These are phyloP conservation scores for Adineta ricciae DNA, from an alignment of 2,888 invertebrate genomes.

Conservation along the genomic window DNA sequence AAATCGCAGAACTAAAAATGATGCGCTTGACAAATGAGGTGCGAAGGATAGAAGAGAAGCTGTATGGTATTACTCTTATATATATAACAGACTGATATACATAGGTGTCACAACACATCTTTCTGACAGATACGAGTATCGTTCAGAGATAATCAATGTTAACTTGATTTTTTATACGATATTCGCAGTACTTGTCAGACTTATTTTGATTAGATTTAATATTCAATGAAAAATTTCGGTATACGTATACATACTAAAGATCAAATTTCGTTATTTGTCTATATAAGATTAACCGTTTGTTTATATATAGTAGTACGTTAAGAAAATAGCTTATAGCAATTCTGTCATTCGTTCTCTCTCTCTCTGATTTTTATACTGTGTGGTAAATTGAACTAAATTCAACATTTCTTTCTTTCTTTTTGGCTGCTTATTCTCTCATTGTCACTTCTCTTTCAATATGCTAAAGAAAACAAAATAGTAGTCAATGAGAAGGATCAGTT, in stretches of 20 bases:
- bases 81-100: not conserved
- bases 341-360: not conserved
- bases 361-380: not conserved
- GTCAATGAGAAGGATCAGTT: not conserved
- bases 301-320: not conserved
- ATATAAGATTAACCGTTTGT: not conserved
- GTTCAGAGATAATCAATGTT: not conserved
- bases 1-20: not conserved
- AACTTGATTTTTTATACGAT: not conserved
- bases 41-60: not conserved
- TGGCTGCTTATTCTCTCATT: not conserved
- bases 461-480: not conserved
- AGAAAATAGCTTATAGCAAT: not conserved
- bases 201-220: no score
- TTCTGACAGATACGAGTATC: not conserved
- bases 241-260: not conserved
- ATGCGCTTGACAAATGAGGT: not conserved
- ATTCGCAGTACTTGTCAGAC: not conserved
- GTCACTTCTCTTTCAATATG: not conserved
- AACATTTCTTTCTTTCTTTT: not conserved
- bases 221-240: no score
- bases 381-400: not conserved
- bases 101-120: not conserved
- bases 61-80: not conserved
- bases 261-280: not conserved